Evolutionary conservation across 2,888 invertebrate species (phyloP).

Genomic region (Ophioninae sp.): DNA sequence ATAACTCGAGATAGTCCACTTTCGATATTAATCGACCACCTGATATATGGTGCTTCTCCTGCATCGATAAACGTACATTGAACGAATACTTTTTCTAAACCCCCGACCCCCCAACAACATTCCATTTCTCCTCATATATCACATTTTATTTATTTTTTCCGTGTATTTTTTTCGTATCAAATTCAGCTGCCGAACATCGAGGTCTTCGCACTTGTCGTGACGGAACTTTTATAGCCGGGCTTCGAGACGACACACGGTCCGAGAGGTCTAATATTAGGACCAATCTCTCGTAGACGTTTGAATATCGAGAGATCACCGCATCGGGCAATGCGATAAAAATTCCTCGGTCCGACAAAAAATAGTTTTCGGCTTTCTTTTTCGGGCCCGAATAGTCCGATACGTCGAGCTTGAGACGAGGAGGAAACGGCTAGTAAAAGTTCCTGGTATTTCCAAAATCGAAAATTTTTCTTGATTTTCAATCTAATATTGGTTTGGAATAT

Average conservation of each 20-base stretch:
- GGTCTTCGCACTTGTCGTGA: constrained; percentile 37
- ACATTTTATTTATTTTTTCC: not conserved
- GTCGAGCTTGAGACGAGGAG: too few relatives aligned
- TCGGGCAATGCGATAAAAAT: constrained; percentile 12
- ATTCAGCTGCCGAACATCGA: constrained; percentile 36
- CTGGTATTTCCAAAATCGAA: too few relatives aligned
- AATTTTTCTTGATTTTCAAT: too few relatives aligned
- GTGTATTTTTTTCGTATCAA: constrained; percentile 1
- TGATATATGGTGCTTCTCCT: too few relatives aligned
- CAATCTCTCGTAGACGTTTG: constrained; percentile 18
- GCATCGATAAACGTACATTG: too few relatives aligned
- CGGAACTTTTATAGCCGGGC: constrained; percentile 7
- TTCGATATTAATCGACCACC: too few relatives aligned
- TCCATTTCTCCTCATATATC: too few relatives aligned
- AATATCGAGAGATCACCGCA: constrained; percentile 2
- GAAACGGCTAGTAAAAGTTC: too few relatives aligned
- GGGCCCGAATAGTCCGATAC: not conserved
- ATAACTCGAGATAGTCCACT: too few relatives aligned
- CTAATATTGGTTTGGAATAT: too few relatives aligned
- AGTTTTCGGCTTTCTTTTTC: not conserved
- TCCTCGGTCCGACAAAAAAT: constrained; percentile 14
- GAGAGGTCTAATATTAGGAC: constrained; percentile 49
- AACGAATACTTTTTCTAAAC: too few relatives aligned
- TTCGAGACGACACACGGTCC: constrained; percentile 23
- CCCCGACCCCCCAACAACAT: too few relatives aligned